A percentile compares a stretch with the other conserved stretches of the same genome.
These are phyloP conservation scores for Todiramphus saurophagus DNA, from an alignment of 2,113 vertebrate species.

Conservation along the genomic window DNA sequence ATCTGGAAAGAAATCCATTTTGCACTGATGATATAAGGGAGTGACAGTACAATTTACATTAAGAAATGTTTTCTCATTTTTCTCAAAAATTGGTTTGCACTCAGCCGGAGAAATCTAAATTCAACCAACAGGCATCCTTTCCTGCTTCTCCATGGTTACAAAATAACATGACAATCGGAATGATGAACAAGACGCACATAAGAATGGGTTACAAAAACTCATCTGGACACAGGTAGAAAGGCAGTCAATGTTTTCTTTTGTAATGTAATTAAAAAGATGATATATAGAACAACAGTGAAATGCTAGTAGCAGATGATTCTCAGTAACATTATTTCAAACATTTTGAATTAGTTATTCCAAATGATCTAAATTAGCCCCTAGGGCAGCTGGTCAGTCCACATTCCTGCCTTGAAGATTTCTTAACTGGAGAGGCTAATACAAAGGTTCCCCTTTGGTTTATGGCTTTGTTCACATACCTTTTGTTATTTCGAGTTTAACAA, in stretches of 20 bases:
- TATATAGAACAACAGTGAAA: background rate
- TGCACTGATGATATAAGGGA: conserved; percentile 52
- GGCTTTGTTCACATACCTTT: background rate
- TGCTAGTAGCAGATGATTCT: background rate
- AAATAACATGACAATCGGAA: conserved; percentile 59
- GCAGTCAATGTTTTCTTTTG: background rate
- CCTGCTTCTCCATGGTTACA: conserved; percentile 65
- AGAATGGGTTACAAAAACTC: conserved; percentile 45
- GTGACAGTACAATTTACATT: conserved; percentile 70
- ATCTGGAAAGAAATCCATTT: conserved; percentile 65
- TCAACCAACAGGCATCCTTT: conserved; percentile 48
- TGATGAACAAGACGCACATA: conserved; percentile 24
- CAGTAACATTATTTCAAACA: background rate
- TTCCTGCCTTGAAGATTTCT: background rate
- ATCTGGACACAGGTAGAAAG: conserved; percentile 22
- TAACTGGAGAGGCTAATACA: background rate
- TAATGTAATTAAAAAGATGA: background rate
- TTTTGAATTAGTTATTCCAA: background rate
- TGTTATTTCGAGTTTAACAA: background rate
- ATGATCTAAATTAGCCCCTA: background rate
- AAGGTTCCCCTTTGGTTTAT: background rate
- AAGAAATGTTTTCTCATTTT: conserved; percentile 66
- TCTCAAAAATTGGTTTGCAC: conserved; percentile 68
- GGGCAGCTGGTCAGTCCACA: background rate
- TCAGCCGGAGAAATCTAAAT: conserved; percentile 66